Evolutionary conservation across 2,797 vertebrate genomes (phyloP), one percentile per base, ranked within the genome.

Genomic region (Spinus pinus): DNA sequence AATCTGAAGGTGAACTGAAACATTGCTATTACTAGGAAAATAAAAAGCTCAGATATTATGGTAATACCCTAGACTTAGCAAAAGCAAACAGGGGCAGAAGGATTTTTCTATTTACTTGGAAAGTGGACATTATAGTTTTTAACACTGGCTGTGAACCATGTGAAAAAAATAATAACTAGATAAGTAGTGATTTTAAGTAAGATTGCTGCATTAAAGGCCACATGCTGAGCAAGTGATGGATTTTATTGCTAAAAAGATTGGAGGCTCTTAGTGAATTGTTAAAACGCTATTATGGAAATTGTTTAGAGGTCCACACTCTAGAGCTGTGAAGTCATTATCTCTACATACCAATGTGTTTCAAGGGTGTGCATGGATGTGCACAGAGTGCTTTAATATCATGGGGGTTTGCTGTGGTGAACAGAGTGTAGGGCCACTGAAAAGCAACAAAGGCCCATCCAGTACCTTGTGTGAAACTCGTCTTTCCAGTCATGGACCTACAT

Each of bases 151-250:
- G 35, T 88, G 89, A 96, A 87, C 25, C 69, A 93, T 65, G 22
- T 37, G 65, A 50, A 94, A 90, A 84, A 86, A 75, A 50, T 6
- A 81, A 33, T 71, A 90, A 93, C 56, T 79, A 66, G 62, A 18
- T 89, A 95, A 97, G 72, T 57, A 95, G 72, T 1, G 3, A 86
- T 88, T 94, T 93, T 93, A 94, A 95, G 81, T 47, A 93, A 90
- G 86, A 81, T 81, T 90, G 42, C 60, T 93, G 57, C 77, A 89
- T 94, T 70, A 93, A 93, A 83, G 91, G 77, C 85, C 30, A 89
- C 92, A 58, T 53, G 53, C 84, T 94, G 86, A 95, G 90, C 73
- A 87, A 92, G 73, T 90, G 77, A 94, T 77, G 72, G 88, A 96
- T 94, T 94, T 90, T 78, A 73, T 46, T 85, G 56, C 74, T 92